A percentile compares a stretch with the other conserved stretches of the same genome.
Conservation (phyloP, 2,888 invertebrate species). For the Drosophila imparisetae region DNA sequence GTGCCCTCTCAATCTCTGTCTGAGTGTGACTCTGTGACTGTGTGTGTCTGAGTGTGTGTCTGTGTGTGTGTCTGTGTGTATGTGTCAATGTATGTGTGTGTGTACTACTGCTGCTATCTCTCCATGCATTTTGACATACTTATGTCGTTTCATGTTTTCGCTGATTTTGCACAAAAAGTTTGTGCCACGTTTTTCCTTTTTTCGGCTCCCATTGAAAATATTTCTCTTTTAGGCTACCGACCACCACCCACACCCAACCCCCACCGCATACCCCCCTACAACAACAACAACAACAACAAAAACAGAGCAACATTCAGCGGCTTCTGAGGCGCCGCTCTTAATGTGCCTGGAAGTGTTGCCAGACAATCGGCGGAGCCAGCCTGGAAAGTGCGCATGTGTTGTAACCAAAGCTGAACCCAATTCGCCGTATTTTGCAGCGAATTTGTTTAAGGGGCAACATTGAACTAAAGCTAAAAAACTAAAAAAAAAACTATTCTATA, state of each 20-base stretch:
- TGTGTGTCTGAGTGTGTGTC: conserved; percentile 21
- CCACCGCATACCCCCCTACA: neutral
- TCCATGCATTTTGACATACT: conserved; percentile 80
- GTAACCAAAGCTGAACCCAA: conserved; percentile 38
- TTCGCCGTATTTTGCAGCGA: conserved; percentile 54
- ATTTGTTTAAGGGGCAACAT: conserved; percentile 37
- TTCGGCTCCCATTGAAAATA: conserved; percentile 52
- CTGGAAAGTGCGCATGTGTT: conserved; percentile 74
- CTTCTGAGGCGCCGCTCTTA: conserved; percentile 60
- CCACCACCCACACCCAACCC: neutral
- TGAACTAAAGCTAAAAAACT: neutral
- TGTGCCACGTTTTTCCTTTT: conserved; percentile 59
- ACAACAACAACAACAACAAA: conserved; percentile 8
- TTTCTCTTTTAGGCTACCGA: conserved; percentile 51
- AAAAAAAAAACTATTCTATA: neutral
- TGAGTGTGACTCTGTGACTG: conserved; percentile 25
- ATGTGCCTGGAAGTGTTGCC: conserved; percentile 44
- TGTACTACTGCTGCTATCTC: conserved; percentile 55
- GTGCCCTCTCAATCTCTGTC: conserved; percentile 53
- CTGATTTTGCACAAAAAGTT: conserved; percentile 77
- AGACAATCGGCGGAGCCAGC: conserved; percentile 22
- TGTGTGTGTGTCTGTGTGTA: conserved; percentile 15
- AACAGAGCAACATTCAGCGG: conserved; percentile 19
- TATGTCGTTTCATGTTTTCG: conserved; percentile 79
- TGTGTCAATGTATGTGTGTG: conserved; percentile 19